phyloP scores from a whole-genome alignment of 1,140 invertebrate genomes.

The Drosophila nigromelanica region DNA sequence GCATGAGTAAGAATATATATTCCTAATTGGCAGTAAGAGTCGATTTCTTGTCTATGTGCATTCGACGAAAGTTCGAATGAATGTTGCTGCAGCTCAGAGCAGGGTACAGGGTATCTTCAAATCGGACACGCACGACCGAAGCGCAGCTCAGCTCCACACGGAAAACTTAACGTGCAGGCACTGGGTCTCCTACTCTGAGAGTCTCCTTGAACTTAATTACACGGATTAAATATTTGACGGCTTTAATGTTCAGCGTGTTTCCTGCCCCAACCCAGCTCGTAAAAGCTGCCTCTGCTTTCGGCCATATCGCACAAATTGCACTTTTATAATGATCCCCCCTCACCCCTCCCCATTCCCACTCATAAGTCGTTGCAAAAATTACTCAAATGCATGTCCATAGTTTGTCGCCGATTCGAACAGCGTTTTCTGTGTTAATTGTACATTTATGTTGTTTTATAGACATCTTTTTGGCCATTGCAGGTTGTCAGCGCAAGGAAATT shows the following conservation, averaged over 20 bases:
- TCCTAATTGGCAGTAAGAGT: no score
- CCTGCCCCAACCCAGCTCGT: constrained; percentile 31
- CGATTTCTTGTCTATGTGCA: no score
- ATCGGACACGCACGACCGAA: no score
- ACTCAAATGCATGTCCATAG: constrained; percentile 31
- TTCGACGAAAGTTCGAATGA: no score
- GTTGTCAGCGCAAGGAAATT: constrained; percentile 61
- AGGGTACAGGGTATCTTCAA: no score
- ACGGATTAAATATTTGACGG: constrained; percentile 80
- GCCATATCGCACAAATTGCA: constrained; percentile 70
- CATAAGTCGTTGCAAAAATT: constrained; percentile 30
- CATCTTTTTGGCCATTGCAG: constrained; percentile 53
- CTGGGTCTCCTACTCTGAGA: not conserved
- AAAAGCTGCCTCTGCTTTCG: constrained; percentile 30
- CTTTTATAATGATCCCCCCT: constrained; percentile 67
- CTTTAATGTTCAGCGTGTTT: constrained; percentile 58
- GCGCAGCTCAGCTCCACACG: not conserved
- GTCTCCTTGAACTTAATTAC: constrained; percentile 81
- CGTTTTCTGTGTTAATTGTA: constrained; percentile 65
- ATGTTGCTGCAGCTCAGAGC: no score
- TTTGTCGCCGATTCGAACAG: constrained; percentile 30
- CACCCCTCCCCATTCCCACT: not conserved
- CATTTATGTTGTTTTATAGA: constrained; percentile 37
- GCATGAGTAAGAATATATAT: no score
- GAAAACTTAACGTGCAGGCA: constrained; percentile 18